Evolutionary conservation across 2,113 vertebrate genomes (phyloP).

Genomic region (Chloropsis hardwickii): DNA sequence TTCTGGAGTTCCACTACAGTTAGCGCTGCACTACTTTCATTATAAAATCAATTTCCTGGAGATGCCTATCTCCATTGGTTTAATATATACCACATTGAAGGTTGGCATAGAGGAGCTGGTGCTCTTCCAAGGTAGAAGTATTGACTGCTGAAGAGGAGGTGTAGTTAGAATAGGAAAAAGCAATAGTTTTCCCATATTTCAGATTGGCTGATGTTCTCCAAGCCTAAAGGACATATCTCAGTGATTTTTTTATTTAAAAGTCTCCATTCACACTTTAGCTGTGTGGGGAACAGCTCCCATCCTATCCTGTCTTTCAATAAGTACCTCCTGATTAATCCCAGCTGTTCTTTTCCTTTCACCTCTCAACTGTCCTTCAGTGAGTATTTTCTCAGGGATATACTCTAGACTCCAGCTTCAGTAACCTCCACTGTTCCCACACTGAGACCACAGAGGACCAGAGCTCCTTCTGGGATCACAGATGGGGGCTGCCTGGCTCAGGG

Average conservation of each 20-base stretch:
- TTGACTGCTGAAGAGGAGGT: background rate
- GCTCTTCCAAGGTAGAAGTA: slow-evolving; percentile 19
- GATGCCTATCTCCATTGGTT: slow-evolving; percentile 39
- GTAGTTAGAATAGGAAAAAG: slow-evolving; percentile 3
- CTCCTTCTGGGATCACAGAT: background rate
- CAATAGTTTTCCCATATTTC: background rate
- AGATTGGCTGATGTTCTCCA: background rate
- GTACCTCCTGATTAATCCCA: background rate
- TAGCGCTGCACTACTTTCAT: background rate
- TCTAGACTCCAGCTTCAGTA: background rate
- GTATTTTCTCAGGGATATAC: background rate
- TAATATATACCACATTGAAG: background rate
- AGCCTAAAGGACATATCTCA: background rate
- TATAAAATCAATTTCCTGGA: slow-evolving; percentile 56
- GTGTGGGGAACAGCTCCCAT: background rate
- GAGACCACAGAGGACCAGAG: background rate
- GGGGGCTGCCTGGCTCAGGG: background rate
- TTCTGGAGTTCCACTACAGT: slow-evolving; percentile 23
- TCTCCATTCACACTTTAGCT: background rate
- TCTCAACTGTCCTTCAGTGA: background rate
- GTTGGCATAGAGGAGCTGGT: background rate
- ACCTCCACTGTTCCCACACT: background rate
- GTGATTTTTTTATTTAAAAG: background rate
- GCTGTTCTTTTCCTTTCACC: background rate
- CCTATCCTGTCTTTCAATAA: background rate